Evolutionary conservation across 2,797 vertebrate genomes (phyloP).

Genomic region (Triplophysa yarkandensis): DNA sequence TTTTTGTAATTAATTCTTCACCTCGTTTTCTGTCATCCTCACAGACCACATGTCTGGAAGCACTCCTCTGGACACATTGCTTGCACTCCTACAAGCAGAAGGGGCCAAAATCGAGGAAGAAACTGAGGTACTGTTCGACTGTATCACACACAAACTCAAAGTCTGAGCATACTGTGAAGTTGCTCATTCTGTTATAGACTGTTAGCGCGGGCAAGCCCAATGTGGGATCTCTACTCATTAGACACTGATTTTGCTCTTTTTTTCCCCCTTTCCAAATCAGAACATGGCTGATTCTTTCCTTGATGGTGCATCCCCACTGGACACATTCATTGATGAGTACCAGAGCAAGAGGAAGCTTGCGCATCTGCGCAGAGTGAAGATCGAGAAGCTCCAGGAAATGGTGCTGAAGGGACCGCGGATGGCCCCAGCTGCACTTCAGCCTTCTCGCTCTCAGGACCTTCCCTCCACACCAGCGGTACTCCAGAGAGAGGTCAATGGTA

Average conservation of each 20-base stretch:
- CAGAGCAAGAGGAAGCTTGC: constrained; percentile 91
- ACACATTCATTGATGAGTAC: constrained; percentile 89
- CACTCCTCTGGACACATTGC: constrained; percentile 88
- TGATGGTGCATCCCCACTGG: constrained; percentile 86
- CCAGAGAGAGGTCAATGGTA: constrained; percentile 64
- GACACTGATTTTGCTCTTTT: neutral
- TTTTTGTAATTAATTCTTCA: neutral
- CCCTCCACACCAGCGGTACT: constrained; percentile 49
- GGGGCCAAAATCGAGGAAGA: constrained; percentile 98
- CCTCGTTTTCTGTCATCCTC: constrained; percentile 35
- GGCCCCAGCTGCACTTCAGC: constrained; percentile 62
- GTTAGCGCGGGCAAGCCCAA: neutral
- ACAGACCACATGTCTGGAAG: constrained; percentile 88
- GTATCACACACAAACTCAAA: neutral
- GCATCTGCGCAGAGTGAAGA: constrained; percentile 91
- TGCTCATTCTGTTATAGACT: neutral
- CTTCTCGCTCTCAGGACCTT: constrained; percentile 68
- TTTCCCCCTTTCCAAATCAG: constrained; percentile 55
- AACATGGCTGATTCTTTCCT: constrained; percentile 95
- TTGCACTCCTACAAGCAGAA: constrained; percentile 93
- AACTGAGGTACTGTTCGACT: constrained; percentile 83
- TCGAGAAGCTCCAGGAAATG: constrained; percentile 96
- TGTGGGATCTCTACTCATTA: neutral
- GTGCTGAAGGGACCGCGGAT: constrained; percentile 86
- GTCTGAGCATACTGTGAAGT: neutral